These are phyloP conservation scores for Pygoscelis adeliae DNA, from an alignment of 2,113 vertebrate genomes.

Conservation along the genomic window DNA sequence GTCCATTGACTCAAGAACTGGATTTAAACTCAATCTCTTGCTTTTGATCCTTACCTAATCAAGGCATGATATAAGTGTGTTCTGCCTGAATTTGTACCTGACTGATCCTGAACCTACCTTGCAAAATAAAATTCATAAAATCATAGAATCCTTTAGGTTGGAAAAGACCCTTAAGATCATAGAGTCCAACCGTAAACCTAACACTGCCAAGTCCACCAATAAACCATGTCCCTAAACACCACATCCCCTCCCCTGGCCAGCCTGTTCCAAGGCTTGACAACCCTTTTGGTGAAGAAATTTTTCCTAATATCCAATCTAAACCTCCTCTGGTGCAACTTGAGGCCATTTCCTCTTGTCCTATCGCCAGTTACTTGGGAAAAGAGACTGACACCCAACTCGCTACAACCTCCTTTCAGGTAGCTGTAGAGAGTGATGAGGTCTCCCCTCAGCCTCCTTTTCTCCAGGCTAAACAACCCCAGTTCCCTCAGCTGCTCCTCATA, in stretches of 20 bases:
- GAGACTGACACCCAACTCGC: no score
- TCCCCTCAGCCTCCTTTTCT: not conserved
- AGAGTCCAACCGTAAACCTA: not conserved
- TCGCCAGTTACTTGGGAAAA: not conserved
- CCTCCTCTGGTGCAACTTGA: not conserved
- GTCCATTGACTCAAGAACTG: not conserved
- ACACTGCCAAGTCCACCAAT: not conserved
- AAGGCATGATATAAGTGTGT: not conserved
- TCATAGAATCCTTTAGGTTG: not conserved
- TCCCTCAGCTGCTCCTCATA: not conserved
- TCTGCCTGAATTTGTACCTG: not conserved
- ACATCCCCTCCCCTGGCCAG: not conserved
- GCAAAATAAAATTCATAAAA: not conserved
- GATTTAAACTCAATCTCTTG: not conserved
- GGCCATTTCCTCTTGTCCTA: not conserved
- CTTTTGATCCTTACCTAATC: not conserved
- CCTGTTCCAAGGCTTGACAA: not conserved
- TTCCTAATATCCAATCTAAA: not conserved
- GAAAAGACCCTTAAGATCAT: not conserved
- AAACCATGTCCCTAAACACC: not conserved
- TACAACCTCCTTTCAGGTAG: not conserved
- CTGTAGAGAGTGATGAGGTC: no score
- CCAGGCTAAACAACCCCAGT: not conserved
- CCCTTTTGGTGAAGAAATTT: not conserved
- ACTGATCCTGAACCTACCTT: not conserved